These are phyloP conservation scores for Clavelina lepadiformis DNA, from an alignment of 23 tunicate genomes.

Conservation along the genomic window DNA sequence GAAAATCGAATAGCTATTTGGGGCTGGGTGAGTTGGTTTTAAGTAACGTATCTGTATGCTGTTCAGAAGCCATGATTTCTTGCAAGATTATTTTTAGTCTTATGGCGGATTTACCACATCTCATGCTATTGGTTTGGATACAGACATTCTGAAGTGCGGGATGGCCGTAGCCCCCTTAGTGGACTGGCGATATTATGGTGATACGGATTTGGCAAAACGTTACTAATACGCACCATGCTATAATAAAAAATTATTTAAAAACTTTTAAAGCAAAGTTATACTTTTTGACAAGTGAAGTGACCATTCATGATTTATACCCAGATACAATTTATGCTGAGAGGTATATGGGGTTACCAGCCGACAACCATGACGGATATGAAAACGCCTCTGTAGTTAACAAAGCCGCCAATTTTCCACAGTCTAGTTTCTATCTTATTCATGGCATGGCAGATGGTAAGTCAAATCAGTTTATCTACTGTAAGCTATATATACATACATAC, in stretches of 20 bases:
- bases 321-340: conserved; percentile 89
- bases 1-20: conserved; percentile 49
- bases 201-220: background rate
- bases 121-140: conserved; percentile 33
- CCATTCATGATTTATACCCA: background rate
- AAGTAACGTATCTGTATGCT: background rate
- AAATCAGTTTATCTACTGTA: background rate
- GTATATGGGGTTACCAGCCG: conserved; percentile 68
- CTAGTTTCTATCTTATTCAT: conserved; percentile 58
- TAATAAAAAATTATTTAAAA: background rate
- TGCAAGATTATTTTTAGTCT: conserved; percentile 28
- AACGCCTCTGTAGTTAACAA: conserved; percentile 42
- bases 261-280: background rate
- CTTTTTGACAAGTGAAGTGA: background rate
- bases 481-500: background rate
- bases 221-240: background rate
- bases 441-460: conserved; percentile 75
- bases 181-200: conserved; percentile 86
- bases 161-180: conserved; percentile 88
- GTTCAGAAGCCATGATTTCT: background rate
- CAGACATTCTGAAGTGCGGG: conserved; percentile 58
- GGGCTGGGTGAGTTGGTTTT: conserved; percentile 62
- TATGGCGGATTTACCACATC: conserved; percentile 91
- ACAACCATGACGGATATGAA: conserved; percentile 53
- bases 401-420: conserved; percentile 40